Evolutionary conservation across 2,113 vertebrate species (phyloP), one percentile per base, ranked within the genome.

Genomic region (Amblyopsis rosae): DNA sequence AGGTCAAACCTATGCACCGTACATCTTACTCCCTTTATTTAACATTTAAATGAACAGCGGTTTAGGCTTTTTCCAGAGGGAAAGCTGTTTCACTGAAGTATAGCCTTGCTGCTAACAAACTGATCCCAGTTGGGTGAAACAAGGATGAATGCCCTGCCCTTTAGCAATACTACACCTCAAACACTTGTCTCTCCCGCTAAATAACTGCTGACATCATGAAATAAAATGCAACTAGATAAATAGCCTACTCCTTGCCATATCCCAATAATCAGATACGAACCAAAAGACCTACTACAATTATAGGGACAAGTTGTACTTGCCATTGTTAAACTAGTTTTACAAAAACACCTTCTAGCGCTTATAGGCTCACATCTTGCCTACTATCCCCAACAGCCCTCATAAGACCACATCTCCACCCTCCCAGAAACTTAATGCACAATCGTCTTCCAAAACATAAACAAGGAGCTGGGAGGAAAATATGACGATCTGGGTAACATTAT

Each of bases 261-360:
- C 77, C 69, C 73, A 65, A 69, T 78, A 66, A 60, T 67, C 61
- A 68, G 79, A 65, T 70, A 56, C 78, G 81, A 65, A 77, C 1
- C 13, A 80, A 72, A 76, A 58, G 68, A 7, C 46, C 57, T 58
- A 72, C 65, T 70, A 73, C 78, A 41, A 41, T 41, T 41, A 41
- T 6, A 41, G 35, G 35, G 4, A 41, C 35, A 41, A 8, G 5
- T 41, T 41, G 35, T 41, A 6, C 35, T 41, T 41, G 4, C 35
- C 35, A 41, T 41, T 41, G 35, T 41, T 5, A 41, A 5, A 41
- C 35, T 8, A 6, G 35, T 41, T 8, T 41, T 41, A 41, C 35
- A 41, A 41, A 41, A 41, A 41, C 35, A 0, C 6, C 4, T 1
- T 41, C 35, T 8, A 41, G 35, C 35, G 6, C 7, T 5, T 8